Evolutionary conservation across 2,797 vertebrate genomes (phyloP).

Genomic region (Anniella stebbinsi): DNA sequence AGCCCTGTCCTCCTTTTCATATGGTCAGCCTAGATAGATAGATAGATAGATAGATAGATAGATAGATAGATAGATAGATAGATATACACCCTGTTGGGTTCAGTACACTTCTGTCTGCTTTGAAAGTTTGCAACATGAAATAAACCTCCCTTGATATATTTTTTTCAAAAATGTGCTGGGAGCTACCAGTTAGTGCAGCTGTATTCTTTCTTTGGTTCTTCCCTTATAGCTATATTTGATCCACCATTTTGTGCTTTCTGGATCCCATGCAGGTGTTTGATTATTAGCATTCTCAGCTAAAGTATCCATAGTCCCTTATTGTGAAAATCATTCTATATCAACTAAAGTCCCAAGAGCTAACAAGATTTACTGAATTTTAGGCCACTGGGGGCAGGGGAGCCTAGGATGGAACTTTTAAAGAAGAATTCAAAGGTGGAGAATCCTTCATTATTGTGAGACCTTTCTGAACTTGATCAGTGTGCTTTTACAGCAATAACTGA

Average conservation of each 20-base stretch:
- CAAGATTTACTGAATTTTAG: neutral
- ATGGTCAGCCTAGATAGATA: too few relatives aligned
- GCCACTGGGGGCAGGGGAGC: neutral
- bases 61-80: too few relatives aligned
- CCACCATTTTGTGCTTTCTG: neutral
- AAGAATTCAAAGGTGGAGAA: neutral
- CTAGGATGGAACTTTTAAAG: neutral
- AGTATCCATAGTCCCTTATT: neutral
- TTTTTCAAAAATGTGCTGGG: too few relatives aligned
- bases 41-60: too few relatives aligned
- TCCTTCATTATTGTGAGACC: neutral
- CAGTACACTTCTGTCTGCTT: neutral
- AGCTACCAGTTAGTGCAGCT: neutral
- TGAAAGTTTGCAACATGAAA: neutral
- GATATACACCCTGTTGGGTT: neutral
- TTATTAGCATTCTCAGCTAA: neutral
- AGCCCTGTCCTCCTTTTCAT: too few relatives aligned
- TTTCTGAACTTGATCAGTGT: neutral
- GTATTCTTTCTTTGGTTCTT: neutral
- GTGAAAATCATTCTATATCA: neutral
- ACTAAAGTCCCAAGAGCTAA: neutral
- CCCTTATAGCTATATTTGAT: neutral
- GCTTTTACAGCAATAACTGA: neutral
- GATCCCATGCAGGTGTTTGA: neutral
- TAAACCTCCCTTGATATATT: neutral